phyloP scores from a whole-genome alignment of 2,797 vertebrate genomes.

The Scarus forsteni region DNA sequence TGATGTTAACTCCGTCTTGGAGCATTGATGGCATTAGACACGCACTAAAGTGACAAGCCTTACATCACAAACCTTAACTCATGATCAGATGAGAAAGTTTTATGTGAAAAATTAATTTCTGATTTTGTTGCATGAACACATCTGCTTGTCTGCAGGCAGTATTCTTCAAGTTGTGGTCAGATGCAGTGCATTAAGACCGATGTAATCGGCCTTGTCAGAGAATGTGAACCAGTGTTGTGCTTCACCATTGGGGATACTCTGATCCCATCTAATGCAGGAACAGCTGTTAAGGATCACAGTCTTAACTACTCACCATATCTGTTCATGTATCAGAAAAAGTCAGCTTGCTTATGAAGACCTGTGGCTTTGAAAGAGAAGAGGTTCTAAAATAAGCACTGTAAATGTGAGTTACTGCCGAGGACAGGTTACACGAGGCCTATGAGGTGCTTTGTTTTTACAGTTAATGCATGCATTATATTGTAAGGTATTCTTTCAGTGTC shows the following conservation, averaged over 20 bases:
- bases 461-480: slow-evolving; percentile 16
- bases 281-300: slow-evolving; percentile 82
- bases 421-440: slow-evolving; percentile 38
- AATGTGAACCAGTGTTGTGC: slow-evolving; percentile 68
- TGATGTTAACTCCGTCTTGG: neutral
- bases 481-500: no score
- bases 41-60: neutral
- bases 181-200: slow-evolving; percentile 27
- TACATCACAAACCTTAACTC: neutral
- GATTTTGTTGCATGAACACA: neutral
- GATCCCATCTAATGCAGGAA: slow-evolving; percentile 79
- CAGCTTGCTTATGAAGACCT: slow-evolving; percentile 69
- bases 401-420: slow-evolving; percentile 45
- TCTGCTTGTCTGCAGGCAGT: slow-evolving; percentile 4
- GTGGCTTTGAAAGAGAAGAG: slow-evolving; percentile 55
- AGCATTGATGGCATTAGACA: slow-evolving; percentile 3
- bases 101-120: neutral
- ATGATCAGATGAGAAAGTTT: slow-evolving; percentile 1
- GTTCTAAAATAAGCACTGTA: slow-evolving; percentile 65
- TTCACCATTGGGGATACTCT: slow-evolving; percentile 67
- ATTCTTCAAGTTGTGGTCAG: slow-evolving; percentile 16
- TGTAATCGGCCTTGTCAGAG: slow-evolving; percentile 70
- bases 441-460: slow-evolving; percentile 42
- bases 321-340: slow-evolving; percentile 72
- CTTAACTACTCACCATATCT: slow-evolving; percentile 77